These are phyloP conservation scores for Dasypogon diadema DNA, from an alignment of 2,888 invertebrate species.

Conservation along the genomic window DNA sequence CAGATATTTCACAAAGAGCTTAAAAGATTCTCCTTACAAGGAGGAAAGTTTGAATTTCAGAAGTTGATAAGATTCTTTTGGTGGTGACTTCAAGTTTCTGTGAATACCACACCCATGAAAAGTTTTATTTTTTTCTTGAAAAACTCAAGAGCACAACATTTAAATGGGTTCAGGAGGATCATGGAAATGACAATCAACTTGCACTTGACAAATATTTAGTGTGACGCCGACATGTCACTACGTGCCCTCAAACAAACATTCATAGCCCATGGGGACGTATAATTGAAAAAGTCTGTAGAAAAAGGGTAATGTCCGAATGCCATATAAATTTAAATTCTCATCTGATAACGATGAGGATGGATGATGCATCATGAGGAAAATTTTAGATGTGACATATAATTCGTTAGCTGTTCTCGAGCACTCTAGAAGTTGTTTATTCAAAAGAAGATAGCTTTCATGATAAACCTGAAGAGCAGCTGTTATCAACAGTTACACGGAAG, in stretches of 20 bases:
- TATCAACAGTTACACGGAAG: constrained; percentile 39
- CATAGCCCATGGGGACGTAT: neutral
- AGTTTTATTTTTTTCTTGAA: neutral
- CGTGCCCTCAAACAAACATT: neutral
- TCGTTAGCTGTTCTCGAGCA: no score
- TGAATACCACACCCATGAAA: neutral
- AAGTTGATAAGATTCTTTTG: constrained; percentile 31
- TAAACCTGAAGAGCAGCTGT: constrained; percentile 4
- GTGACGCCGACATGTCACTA: neutral
- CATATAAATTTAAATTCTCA: neutral
- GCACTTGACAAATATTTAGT: constrained; percentile 26
- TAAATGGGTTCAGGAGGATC: constrained; percentile 23
- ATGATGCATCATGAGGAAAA: no score
- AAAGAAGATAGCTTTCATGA: neutral
- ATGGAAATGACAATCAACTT: constrained; percentile 30
- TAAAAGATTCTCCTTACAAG: constrained; percentile 6
- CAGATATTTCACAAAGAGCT: constrained; percentile 12
- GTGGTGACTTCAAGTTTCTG: constrained; percentile 9
- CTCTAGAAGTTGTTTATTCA: neutral
- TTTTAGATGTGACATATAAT: no score
- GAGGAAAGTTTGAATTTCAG: neutral
- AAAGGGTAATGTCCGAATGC: neutral
- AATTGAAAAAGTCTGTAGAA: neutral
- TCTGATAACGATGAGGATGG: neutral
- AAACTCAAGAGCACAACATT: neutral